Evolutionary conservation across 2,888 invertebrate genomes (phyloP), one percentile per base, ranked within the genome.

Genomic region (Eilema depressum): DNA sequence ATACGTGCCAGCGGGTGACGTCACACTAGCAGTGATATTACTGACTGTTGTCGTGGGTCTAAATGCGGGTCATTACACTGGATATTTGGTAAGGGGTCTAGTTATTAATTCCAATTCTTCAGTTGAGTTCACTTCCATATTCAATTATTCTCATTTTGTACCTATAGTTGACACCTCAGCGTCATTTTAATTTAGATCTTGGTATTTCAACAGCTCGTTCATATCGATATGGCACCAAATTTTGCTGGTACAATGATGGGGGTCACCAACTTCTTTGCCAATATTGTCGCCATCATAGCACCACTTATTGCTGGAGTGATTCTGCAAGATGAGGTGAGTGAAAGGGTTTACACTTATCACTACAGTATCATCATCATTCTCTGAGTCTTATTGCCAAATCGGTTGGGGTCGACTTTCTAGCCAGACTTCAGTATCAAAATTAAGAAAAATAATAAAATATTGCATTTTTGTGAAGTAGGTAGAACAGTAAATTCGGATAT

Each of bases 191-290:
- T 47, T 14, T 20, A 20, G 47, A 47, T 20, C 5, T 47, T 47
- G 8, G 0, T 96, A 82, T 23, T 88, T 17, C 97, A 11, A 5
- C 96, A 93, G 75, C 96, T 96, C 12, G 98, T 97, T 83, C 97
- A 97, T 81, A 97, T 98, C 70, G 98, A 98, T 89, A 95, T 98
- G 81, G 96, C 98, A 10, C 97, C 98, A 0, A 97, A 97, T 85
- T 97, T 97, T 85, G 97, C 97, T 0, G 98, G 97, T 3, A 96
- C 96, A 0, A 88, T 98, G 70, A 97, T 98, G 97, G 98, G 98
- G 2, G 96, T 98, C 75, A 97, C 97, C 1, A 98, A 98, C 88
- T 96, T 96, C 56, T 91, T 96, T 11, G 97, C 97, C 0, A 97
- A 97, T 83, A 88, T 97, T 7, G 96, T 97, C 83, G 97, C 97